phyloP scores from a whole-genome alignment of 2,888 invertebrate species.

The Andrena bucephala region DNA sequence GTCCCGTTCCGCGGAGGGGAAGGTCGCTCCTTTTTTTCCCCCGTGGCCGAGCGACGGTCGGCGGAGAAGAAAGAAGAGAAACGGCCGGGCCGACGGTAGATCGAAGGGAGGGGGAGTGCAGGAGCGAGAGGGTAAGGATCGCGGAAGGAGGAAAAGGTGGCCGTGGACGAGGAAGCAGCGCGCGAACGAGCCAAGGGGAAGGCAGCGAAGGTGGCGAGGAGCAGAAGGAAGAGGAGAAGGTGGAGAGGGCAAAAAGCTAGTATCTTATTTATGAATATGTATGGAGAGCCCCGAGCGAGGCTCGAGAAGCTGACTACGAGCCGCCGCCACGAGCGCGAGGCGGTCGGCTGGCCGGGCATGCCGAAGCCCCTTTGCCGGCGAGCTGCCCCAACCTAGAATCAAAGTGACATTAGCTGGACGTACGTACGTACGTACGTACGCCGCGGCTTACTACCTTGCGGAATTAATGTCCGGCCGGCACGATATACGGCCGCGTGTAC shows the following conservation, averaged over 20 bases:
- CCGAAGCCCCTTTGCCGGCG: slow-evolving; percentile 27
- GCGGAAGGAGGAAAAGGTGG: slow-evolving; percentile 3
- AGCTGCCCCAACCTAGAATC: slow-evolving; percentile 64
- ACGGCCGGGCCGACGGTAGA: slow-evolving; percentile 20
- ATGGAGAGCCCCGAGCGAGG: slow-evolving; percentile 64
- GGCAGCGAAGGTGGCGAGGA: neutral
- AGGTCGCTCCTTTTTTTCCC: slow-evolving; percentile 34
- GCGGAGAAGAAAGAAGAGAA: neutral
- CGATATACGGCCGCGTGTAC: slow-evolving; percentile 65
- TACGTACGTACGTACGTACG: slow-evolving; percentile 50
- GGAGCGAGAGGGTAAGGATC: slow-evolving; percentile 15
- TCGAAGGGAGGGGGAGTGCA: too few species aligned
- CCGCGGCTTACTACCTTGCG: slow-evolving; percentile 42
- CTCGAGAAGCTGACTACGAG: slow-evolving; percentile 63
- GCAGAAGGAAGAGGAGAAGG: slow-evolving; percentile 10
- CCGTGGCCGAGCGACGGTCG: slow-evolving; percentile 25
- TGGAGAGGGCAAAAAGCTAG: slow-evolving; percentile 67
- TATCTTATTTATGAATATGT: slow-evolving; percentile 83
- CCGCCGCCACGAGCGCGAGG: slow-evolving; percentile 29
- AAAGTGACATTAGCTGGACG: slow-evolving; percentile 68
- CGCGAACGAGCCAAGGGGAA: neutral
- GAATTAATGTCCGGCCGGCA: slow-evolving; percentile 72
- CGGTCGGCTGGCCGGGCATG: slow-evolving; percentile 23
- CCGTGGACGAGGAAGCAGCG: neutral
- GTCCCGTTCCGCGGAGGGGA: slow-evolving; percentile 29